Evolutionary conservation across 2,888 invertebrate species (phyloP).

Genomic region (Drosophila mayaguana): DNA sequence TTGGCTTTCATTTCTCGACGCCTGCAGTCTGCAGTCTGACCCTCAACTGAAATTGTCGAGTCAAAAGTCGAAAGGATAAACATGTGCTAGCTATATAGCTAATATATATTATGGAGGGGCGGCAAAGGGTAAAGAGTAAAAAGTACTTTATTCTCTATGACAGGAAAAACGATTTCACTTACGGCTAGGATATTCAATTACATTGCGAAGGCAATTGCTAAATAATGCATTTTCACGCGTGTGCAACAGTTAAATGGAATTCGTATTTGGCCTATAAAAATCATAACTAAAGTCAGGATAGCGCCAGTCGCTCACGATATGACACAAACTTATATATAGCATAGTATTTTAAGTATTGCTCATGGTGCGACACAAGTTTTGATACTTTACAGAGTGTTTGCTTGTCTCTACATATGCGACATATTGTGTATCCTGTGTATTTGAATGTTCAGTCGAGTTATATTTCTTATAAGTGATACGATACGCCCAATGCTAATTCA

Average conservation of each 20-base stretch:
- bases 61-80: slow-evolving; percentile 61
- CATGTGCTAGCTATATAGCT: slow-evolving; percentile 11
- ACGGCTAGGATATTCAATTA: slow-evolving; percentile 33
- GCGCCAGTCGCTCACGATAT: too few relatives aligned
- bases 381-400: too few relatives aligned
- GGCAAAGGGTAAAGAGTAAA: neutral
- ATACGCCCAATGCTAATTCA: too few relatives aligned
- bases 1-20: slow-evolving; percentile 42
- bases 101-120: neutral
- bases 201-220: slow-evolving; percentile 8
- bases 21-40: slow-evolving; percentile 30
- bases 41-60: slow-evolving; percentile 60
- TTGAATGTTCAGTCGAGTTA: too few relatives aligned
- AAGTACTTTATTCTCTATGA: slow-evolving; percentile 26
- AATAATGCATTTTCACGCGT: slow-evolving; percentile 12
- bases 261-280: too few relatives aligned
- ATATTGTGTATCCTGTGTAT: too few relatives aligned
- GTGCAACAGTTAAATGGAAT: slow-evolving; percentile 26
- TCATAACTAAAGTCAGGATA: too few relatives aligned
- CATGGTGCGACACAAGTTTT: too few relatives aligned
- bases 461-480: too few relatives aligned
- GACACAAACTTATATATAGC: too few relatives aligned
- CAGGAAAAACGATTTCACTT: slow-evolving; percentile 46
- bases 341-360: too few relatives aligned
- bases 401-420: too few relatives aligned